Base-by-base conservation (phyloP, 23 tunicate species). In the Ascidia mentula region DNA sequence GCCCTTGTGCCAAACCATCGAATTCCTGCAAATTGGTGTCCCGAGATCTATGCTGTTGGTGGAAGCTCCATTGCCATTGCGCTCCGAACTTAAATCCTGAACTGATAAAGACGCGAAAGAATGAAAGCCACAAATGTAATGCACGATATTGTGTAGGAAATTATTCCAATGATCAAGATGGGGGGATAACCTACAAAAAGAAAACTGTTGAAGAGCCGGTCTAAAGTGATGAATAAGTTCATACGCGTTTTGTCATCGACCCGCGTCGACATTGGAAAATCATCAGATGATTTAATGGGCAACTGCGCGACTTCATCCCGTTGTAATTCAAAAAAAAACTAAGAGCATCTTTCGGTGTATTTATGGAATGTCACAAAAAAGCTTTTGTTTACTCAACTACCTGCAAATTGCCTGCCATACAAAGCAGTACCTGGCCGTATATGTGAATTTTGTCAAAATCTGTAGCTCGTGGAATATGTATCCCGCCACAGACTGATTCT, bases 401-500 rank as follows among this genome's bases (percentile, higher is more conserved):
- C 69, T 77, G 81, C 36, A 77, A 53, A n/a, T 77, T 38, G 33
- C 39, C 59, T 6, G 69, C 37, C 31, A 36, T 45, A 69, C 81
- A 77, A 12, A 77, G 33, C 59, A 40, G 37, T 7, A 77, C 32
- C 0, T 45, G 61, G 13, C 34, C 35, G 37, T 77, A 69, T 4
- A 77, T 77, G 37, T 77, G 46, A 0, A 45, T 35, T 7, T 32
- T 40, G 5, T 77, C 37, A n/a, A 69, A 77, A 0, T 34, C 33
- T 18, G 59, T 32, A 28, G 37, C 81, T 0, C 81, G 81, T n/a
- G 81, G 81, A 40, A 59, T 42, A 26, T 77, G 81, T 34, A 77
- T 40, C 0, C 69, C 45, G 31, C 33, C 81, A 36, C 81, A 77
- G 34, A 59, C 81, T 13, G 65, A 53, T 53, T 53, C 28, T 53